A percentile compares a stretch with the other conserved stretches of the same genome.
Evolutionary conservation across 2,888 invertebrate genomes (phyloP).

Genomic region (Folsomia manolachei): DNA sequence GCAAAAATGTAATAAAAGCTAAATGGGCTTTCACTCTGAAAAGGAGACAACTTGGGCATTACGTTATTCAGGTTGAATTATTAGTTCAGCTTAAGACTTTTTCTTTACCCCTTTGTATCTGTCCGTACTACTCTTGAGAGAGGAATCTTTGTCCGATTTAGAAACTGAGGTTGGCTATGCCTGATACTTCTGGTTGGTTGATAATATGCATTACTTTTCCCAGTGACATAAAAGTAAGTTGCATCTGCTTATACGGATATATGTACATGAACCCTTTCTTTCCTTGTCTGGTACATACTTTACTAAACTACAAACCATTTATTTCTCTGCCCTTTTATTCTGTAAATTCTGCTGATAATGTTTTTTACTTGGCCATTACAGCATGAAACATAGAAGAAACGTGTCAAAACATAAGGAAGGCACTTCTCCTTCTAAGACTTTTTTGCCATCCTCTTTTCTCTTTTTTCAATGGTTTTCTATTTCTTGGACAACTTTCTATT

Average conservation of each 20-base stretch:
- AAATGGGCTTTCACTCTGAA: constrained; percentile 9
- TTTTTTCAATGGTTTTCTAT: neutral
- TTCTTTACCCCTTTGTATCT: too few species aligned
- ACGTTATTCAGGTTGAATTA: neutral
- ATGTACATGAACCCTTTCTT: too few species aligned
- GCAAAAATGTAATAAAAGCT: constrained; percentile 14
- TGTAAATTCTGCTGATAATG: neutral
- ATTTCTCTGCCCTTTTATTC: neutral
- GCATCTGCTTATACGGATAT: neutral
- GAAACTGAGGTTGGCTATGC: neutral
- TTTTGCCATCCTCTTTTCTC: neutral
- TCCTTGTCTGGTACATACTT: too few species aligned
- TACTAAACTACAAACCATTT: too few species aligned
- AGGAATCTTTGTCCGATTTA: neutral
- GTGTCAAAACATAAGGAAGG: neutral
- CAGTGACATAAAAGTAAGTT: neutral
- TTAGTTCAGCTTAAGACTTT: neutral
- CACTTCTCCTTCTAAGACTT: too few species aligned
- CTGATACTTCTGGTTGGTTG: too few species aligned
- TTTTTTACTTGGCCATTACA: neutral
- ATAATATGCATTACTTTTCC: too few species aligned
- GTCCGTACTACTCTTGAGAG: neutral
- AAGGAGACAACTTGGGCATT: constrained; percentile 13
- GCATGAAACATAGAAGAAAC: too few species aligned
- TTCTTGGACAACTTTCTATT: neutral